Base-by-base conservation (phyloP, 2,113 vertebrate species). In the Vulpes lagopus region DNA sequence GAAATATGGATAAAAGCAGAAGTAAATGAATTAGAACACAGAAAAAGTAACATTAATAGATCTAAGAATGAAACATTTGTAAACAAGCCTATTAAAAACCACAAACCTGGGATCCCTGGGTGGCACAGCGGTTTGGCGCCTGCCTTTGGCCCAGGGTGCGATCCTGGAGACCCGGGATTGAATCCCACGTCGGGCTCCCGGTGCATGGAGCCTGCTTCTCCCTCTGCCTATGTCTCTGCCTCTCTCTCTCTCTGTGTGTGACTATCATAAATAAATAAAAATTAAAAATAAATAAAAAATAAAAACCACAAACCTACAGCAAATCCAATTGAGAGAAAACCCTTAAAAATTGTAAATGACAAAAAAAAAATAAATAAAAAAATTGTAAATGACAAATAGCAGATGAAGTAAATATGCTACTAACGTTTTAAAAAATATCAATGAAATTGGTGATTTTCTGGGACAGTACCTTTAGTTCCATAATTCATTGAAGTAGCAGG, bases 41-140 rank as follows among this genome's bases (percentile, higher is more conserved):
- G 57, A 95, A 90, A 94, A 65, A 62, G 30, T 67, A n/a, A 38
- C 27, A 38, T 80, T 89, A 69, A 81, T 38, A 81, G 38, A 81
- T 82, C 49, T 20, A 95, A 64, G 43, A 62, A 57, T 65, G n/a
- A 43, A 57, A 65, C 74, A 57, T 83, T 83, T 43, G 10, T 74
- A 55, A 82, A 81, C 5, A 59, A 80, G 43, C 17, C 76, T 65
- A 53, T 51, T 73, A 38, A 38, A 55, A 89, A 69, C 8, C 32
- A 60, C 11, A 89, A 53, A 53, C 9, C 67, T 73, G 35, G 35
- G 35, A 35, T 35, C 35, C 35, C 35, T 35, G 35, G 35, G 35
- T 35, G 35, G 35, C 35, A 35, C 35, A 35, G 35, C 35, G 35
- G 35, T 35, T 35, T 35, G 35, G 35, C 35, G 35, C 35, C 35